Base-by-base conservation (phyloP, 2,113 vertebrate genomes). In the Misgurnus anguillicaudatus region DNA sequence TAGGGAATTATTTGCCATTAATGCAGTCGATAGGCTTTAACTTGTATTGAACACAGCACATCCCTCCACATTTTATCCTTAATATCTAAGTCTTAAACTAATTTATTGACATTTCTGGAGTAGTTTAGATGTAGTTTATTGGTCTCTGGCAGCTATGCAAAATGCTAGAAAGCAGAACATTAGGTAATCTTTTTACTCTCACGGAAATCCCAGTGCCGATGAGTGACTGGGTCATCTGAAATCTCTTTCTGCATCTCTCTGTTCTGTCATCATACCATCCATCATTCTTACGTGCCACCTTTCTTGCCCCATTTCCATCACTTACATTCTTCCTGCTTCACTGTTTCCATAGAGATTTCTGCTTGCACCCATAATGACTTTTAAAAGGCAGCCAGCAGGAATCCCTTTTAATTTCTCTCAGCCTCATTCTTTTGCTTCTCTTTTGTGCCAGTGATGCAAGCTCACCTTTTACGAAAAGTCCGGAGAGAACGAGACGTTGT, bases 331-430 rank as follows among this genome's bases (percentile, higher is more conserved):
- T 48, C 58, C 42, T 61, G 36, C n/a, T 39, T 19, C 31, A 62
- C 9, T 69, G 86, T 85, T 82, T 10, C 75, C 53, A n/a, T 73
- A 81, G 83, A 67, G 74, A 87, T 87, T 77, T 53, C 67, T 80
- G 70, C 75, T 72, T 11, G 78, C 71, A 75, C 65, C 78, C 78
- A 80, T 84, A 76, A 81, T 68, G 65, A 79, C 70, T 60, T 55
- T 62, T 53, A 76, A 64, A 16, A 51, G 73, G 42, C 55, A 58
- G 42, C 73, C 36, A 45, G 31, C 61, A 76, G 45, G 21, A 75
- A 63, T 58, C 61, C 61, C 17, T 58, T 68, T 36, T 36, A 55
- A 24, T 71, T 67, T 71, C 38, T 63, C 13, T 42, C 4, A 3
- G 48, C 39, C 70, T 72, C 10, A 21, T 31, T 60, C 68, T 66